phyloP scores from a whole-genome alignment of 2,888 invertebrate species.

The Agrotis clavis region DNA sequence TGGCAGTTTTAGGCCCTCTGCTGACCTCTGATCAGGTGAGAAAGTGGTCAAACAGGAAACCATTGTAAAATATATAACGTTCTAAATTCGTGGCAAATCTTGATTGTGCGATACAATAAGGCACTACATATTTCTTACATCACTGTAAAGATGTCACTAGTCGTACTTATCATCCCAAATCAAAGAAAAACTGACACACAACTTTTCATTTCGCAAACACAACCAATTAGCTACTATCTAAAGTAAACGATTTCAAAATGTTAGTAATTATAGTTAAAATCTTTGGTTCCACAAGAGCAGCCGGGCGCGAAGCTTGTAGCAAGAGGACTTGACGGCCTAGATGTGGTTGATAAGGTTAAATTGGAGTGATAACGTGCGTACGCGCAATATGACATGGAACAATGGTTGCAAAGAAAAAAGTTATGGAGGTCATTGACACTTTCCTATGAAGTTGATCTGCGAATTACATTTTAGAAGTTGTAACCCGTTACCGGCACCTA shows the following conservation, averaged over 20 bases:
- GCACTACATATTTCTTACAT: too few species aligned
- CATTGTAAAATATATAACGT: too few species aligned
- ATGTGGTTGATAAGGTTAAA: conserved; percentile 76
- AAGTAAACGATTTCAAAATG: conserved; percentile 46
- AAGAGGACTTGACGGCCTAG: conserved; percentile 75
- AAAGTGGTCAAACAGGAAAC: too few species aligned
- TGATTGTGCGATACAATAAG: too few species aligned
- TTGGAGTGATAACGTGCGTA: conserved; percentile 60
- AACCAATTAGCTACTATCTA: conserved; percentile 28
- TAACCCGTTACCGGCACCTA: neutral
- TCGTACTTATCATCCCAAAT: neutral
- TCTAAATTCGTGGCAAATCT: too few species aligned
- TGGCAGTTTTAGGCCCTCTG: too few species aligned
- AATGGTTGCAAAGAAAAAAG: conserved; percentile 11
- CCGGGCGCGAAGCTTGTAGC: conserved; percentile 58
- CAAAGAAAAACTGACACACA: neutral
- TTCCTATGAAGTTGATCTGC: too few species aligned
- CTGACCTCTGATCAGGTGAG: too few species aligned
- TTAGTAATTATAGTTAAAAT: conserved; percentile 52
- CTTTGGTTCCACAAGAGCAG: conserved; percentile 62
- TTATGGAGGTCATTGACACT: too few species aligned
- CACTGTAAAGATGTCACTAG: too few species aligned
- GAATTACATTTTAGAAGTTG: conserved; percentile 5
- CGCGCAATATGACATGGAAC: conserved; percentile 26
- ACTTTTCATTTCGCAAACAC: conserved; percentile 28